phyloP scores from a whole-genome alignment of 2,888 invertebrate species.

The Disparrhopalites patrizii region DNA sequence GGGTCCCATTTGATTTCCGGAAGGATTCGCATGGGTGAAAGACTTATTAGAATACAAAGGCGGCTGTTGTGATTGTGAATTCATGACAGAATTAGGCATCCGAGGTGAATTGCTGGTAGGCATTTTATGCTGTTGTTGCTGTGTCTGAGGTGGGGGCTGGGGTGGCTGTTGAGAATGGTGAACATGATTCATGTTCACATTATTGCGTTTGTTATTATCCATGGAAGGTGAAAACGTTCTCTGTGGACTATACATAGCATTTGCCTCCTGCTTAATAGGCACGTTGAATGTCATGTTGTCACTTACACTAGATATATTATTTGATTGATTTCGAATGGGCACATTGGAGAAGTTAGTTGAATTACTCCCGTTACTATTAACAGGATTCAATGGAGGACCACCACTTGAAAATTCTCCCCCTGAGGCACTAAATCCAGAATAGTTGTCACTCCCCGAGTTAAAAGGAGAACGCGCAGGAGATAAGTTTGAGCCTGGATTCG shows the following conservation, averaged over 20 bases:
- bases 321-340: constrained; percentile 22
- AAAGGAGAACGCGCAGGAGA: constrained; percentile 37
- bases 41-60: constrained; percentile 40
- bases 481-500: constrained; percentile 24
- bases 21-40: constrained; percentile 39
- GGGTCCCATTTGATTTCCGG: constrained; percentile 11
- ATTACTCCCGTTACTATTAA: neutral
- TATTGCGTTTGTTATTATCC: constrained; percentile 29
- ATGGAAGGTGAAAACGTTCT: constrained; percentile 17
- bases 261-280: constrained; percentile 28
- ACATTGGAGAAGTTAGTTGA: constrained; percentile 22
- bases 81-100: constrained; percentile 48
- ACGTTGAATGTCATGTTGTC: constrained; percentile 13
- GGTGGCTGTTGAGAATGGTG: constrained; percentile 51
- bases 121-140: constrained; percentile 48
- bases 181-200: constrained; percentile 5
- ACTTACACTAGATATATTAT: constrained; percentile 16
- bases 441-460: constrained; percentile 17
- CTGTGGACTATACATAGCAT: constrained; percentile 26
- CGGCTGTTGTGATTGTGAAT: constrained; percentile 50
- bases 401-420: constrained; percentile 9
- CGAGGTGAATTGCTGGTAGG: constrained; percentile 12
- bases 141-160: constrained; percentile 54
- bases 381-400: neutral
- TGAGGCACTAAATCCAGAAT: neutral